Percentiles rank a stretch among this genome's conserved stretches.
Evolutionary conservation across 92 coral and sea anemone genomes (phyloP).

Genomic region (Pocillopora meandrina): DNA sequence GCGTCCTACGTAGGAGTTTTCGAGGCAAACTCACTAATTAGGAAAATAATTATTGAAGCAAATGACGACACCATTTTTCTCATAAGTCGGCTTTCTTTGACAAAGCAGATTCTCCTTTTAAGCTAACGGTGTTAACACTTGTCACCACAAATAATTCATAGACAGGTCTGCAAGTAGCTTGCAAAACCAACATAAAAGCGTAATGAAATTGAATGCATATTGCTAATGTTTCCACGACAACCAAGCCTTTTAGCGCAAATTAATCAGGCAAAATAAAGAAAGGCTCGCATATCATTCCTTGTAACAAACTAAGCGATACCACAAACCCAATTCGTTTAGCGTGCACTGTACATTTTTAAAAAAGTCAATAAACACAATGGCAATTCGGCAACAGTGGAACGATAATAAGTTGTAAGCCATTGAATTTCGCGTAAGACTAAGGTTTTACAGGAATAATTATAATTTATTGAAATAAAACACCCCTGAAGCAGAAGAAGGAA

Average conservation of each 20-base stretch:
- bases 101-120: not conserved
- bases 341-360: not conserved
- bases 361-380: conserved; percentile 25
- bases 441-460: not conserved
- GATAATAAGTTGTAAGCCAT: not conserved
- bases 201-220: conserved; percentile 7
- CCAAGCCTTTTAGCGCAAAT: conserved; percentile 16
- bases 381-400: not conserved
- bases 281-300: not conserved
- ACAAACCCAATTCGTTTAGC: not conserved
- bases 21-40: conserved; percentile 14
- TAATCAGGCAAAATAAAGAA: conserved; percentile 22
- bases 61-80: not conserved
- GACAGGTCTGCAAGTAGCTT: conserved; percentile 11
- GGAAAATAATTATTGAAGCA: conserved; percentile 12
- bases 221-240: conserved; percentile 13
- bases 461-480: not conserved
- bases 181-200: not conserved
- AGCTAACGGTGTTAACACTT: not conserved
- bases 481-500: not conserved
- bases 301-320: conserved; percentile 21
- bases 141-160: not conserved
- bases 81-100: not conserved
- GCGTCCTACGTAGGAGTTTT: not conserved
- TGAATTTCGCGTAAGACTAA: not conserved